Evolutionary conservation across 2,888 invertebrate species (phyloP).

Genomic region (Trissoscelio sp.): DNA sequence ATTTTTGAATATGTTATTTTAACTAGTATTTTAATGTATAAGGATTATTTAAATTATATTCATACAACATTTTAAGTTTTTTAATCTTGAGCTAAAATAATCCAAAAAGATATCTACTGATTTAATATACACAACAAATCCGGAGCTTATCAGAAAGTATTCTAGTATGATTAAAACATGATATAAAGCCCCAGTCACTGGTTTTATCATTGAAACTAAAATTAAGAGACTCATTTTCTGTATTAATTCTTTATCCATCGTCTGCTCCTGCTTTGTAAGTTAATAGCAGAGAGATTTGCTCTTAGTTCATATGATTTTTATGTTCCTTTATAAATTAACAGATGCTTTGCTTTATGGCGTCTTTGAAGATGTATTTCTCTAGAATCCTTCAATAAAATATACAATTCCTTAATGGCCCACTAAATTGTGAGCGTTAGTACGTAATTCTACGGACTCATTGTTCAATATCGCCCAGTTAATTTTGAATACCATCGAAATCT

Average conservation of each 20-base stretch:
- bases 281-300: constrained; percentile 11
- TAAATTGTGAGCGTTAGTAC: constrained; percentile 30
- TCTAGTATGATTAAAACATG: neutral
- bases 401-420: constrained; percentile 9
- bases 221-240: neutral
- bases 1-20: no score
- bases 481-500: constrained; percentile 17
- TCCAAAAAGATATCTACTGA: no score
- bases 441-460: constrained; percentile 25
- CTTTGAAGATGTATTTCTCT: neutral
- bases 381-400: constrained; percentile 22
- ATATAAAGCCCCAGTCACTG: neutral
- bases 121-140: no score
- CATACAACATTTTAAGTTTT: no score
- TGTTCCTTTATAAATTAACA: constrained; percentile 1
- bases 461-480: constrained; percentile 27
- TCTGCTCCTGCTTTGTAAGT: neutral
- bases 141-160: no score
- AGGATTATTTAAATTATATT: neutral
- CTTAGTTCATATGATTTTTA: constrained; percentile 6
- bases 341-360: neutral
- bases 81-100: no score
- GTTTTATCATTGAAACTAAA: neutral
- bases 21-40: no score
- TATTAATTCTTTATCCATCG: neutral